A percentile compares a stretch with the other conserved stretches of the same genome.
phyloP scores from a whole-genome alignment of 1,140 invertebrate genomes.

The Drosophila prosaltans region DNA sequence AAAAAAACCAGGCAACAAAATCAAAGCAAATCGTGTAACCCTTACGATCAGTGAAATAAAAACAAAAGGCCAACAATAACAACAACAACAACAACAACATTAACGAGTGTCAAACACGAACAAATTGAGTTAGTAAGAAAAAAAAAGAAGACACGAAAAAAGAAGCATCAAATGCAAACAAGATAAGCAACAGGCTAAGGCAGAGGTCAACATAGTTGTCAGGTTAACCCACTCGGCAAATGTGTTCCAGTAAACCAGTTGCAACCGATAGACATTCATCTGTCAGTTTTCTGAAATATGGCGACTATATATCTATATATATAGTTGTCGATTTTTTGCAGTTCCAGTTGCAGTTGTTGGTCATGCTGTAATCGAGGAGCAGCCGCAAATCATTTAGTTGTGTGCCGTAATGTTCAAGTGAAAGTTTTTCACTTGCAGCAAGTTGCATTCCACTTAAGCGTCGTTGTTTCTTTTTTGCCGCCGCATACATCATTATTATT shows the following conservation, averaged over 20 bases:
- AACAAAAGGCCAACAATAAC: slow-evolving; percentile 19
- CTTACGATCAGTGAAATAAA: slow-evolving; percentile 42
- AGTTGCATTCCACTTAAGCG: slow-evolving; percentile 40
- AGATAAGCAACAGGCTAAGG: slow-evolving; percentile 25
- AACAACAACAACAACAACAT: not conserved
- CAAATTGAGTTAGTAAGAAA: slow-evolving; percentile 67
- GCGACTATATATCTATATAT: slow-evolving; percentile 10
- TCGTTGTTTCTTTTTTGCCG: slow-evolving; percentile 26
- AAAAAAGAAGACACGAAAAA: slow-evolving; percentile 14
- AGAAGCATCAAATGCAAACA: slow-evolving; percentile 49
- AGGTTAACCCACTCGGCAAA: slow-evolving; percentile 27
- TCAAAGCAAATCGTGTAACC: slow-evolving; percentile 64
- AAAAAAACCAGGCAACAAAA: slow-evolving; percentile 32
- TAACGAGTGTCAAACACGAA: slow-evolving; percentile 61
- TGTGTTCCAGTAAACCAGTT: slow-evolving; percentile 49
- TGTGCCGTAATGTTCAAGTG: slow-evolving; percentile 69
- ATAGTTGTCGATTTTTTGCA: not conserved
- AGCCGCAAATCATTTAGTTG: slow-evolving; percentile 29
- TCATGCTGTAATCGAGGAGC: slow-evolving; percentile 33
- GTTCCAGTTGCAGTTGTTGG: slow-evolving; percentile 39
- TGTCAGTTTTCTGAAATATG: slow-evolving; percentile 43
- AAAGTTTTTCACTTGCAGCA: slow-evolving; percentile 77
- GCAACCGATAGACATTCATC: slow-evolving; percentile 46
- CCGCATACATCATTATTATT: slow-evolving; percentile 56
- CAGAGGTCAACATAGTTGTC: slow-evolving; percentile 49